Evolutionary conservation across 2,113 vertebrate species (phyloP), one percentile per base, ranked within the genome.

Genomic region (Columbina picui): DNA sequence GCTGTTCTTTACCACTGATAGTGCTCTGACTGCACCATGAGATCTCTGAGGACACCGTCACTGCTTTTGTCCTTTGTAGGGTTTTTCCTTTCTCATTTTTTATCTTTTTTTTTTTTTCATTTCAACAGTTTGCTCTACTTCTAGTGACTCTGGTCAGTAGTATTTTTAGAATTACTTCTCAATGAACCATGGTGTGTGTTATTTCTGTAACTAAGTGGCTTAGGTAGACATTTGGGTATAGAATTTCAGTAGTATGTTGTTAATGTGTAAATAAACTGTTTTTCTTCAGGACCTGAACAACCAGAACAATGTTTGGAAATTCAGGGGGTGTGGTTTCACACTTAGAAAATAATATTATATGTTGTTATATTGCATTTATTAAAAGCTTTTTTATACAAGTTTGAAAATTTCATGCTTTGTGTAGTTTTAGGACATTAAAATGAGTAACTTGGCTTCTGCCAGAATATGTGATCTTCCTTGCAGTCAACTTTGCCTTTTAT

Each of bases 141-240:
- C 30, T 68, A 39, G 29, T 36, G 23, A 23, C 23, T 76, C 45
- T 20, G 21, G 25, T 38, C 41, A 64, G 52, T 41, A 50, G 15
- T 6, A 19, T 53, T 82, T 60, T 74, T 55, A 21, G 41, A 45
- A 30, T 57, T 70, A 5, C 41, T 71, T 90, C 50, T 56, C 52
- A 7, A 0, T 59, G 27, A 30, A 10, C n/a, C 10, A 0, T 39
- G 36, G 0, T 78, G 10, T 34, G 20, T 84, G 9, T 75, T 69
- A 6, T 32, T 79, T 77, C 23, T 14, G 1, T 38, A 67, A 34
- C 56, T 11, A 30, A 64, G 30, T 43, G 50, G 30, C 38, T 71
- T 34, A 38, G 20, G 10, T 36, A 73, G 41, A 34, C 12, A 4
- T 25, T 65, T 73, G 30, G 15, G 47, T 70, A 6, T 8, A 63